A percentile compares a stretch with the other conserved stretches of the same genome.
Conservation (phyloP, 1,140 invertebrate species). For the Drosophila kikkawai region DNA sequence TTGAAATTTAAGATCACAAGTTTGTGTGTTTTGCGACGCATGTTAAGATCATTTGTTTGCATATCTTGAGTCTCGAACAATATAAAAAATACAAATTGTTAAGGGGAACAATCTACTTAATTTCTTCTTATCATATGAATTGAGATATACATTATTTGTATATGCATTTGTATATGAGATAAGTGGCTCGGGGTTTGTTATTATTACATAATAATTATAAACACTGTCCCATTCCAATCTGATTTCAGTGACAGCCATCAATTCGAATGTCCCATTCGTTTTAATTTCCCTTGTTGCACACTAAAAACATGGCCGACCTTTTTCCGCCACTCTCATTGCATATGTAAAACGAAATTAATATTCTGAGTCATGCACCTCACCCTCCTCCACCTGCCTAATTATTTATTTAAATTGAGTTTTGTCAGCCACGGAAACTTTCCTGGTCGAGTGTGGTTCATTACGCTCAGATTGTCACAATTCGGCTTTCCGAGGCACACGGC, state of each 20-base stretch:
- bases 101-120: neutral
- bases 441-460: constrained; percentile 24
- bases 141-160: too few relatives aligned
- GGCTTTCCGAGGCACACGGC: constrained; percentile 4
- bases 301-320: constrained; percentile 28
- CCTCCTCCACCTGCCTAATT: constrained; percentile 36
- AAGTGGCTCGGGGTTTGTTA: neutral
- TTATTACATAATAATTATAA: neutral
- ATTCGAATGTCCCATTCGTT: constrained; percentile 35
- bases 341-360: constrained; percentile 68
- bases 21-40: too few relatives aligned
- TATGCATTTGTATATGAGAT: too few relatives aligned
- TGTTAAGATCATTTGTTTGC: too few relatives aligned
- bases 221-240: neutral
- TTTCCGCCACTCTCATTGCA: constrained; percentile 37
- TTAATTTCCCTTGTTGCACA: constrained; percentile 72
- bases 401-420: constrained; percentile 66
- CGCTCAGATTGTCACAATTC: constrained; percentile 27
- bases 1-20: too few relatives aligned
- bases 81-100: too few relatives aligned
- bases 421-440: constrained; percentile 9
- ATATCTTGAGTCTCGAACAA: neutral
- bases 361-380: constrained; percentile 35
- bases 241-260: constrained; percentile 4
- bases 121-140: too few relatives aligned